These are phyloP conservation scores for Barnardius zonarius DNA, from an alignment of 2,113 vertebrate genomes.

Conservation along the genomic window DNA sequence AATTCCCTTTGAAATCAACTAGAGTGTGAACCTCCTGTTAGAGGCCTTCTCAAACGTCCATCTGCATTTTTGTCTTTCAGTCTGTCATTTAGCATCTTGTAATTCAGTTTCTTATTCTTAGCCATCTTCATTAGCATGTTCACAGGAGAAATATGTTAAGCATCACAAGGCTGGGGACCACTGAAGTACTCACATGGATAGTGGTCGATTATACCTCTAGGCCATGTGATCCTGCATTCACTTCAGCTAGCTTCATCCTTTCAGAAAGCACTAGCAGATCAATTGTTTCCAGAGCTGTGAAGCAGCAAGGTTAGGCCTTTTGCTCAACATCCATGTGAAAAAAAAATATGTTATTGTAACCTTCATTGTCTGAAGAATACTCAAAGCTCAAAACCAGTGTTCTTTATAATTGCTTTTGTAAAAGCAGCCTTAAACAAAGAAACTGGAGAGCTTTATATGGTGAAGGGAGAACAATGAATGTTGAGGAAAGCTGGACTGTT, in stretches of 20 bases:
- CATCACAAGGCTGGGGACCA: neutral
- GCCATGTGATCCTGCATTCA: neutral
- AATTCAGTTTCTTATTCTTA: neutral
- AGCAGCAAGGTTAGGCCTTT: constrained; percentile 17
- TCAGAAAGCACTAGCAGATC: neutral
- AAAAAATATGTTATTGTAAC: constrained; percentile 26
- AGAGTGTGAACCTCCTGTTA: neutral
- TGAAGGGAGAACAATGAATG: neutral
- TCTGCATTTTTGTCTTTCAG: neutral
- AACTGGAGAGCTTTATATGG: neutral
- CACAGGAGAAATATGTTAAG: neutral
- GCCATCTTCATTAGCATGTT: neutral
- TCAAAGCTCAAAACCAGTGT: neutral
- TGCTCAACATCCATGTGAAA: neutral
- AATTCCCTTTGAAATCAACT: neutral
- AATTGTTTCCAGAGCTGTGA: constrained; percentile 12
- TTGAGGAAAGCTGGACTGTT: neutral
- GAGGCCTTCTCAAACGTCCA: neutral
- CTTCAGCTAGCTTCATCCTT: neutral
- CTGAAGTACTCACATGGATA: neutral
- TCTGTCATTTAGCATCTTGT: neutral
- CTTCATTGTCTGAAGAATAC: constrained; percentile 1
- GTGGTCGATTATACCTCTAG: neutral
- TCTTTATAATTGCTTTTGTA: constrained; percentile 34
- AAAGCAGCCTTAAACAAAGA: constrained; percentile 21